phyloP scores from a whole-genome alignment of 2,888 invertebrate species.

The Uropetala carovei region DNA sequence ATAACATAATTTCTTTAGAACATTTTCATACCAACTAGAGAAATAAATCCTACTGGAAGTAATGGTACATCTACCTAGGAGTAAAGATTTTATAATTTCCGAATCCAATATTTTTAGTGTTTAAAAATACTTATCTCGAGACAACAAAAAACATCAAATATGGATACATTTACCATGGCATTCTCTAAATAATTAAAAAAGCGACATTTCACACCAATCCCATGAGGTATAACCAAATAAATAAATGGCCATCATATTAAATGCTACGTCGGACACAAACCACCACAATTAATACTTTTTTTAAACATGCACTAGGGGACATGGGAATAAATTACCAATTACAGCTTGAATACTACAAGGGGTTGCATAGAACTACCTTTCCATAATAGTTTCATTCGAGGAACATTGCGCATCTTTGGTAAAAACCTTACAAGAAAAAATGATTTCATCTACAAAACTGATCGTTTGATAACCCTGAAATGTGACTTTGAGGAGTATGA shows the following conservation, averaged over 20 bases:
- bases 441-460: slow-evolving; percentile 30
- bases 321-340: slow-evolving; percentile 45
- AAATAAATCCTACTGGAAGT: slow-evolving; percentile 54
- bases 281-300: slow-evolving; percentile 55
- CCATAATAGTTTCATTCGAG: slow-evolving; percentile 46
- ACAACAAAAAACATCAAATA: slow-evolving; percentile 59
- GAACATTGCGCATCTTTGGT: slow-evolving; percentile 60
- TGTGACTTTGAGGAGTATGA: background rate
- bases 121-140: slow-evolving; percentile 40
- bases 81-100: slow-evolving; percentile 45
- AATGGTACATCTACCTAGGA: slow-evolving; percentile 48
- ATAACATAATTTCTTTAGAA: slow-evolving; percentile 40
- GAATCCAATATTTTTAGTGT: slow-evolving; percentile 45
- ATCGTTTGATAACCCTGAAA: slow-evolving; percentile 35
- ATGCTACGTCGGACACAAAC: slow-evolving; percentile 60
- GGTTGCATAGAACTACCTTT: slow-evolving; percentile 45
- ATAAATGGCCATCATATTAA: slow-evolving; percentile 57
- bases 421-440: slow-evolving; percentile 48
- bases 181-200: slow-evolving; percentile 56
- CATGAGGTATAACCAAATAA: slow-evolving; percentile 56
- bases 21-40: slow-evolving; percentile 46
- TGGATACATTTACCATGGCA: slow-evolving; percentile 45
- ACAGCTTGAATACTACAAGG: slow-evolving; percentile 30
- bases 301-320: slow-evolving; percentile 58
- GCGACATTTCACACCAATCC: slow-evolving; percentile 53